phyloP scores from a whole-genome alignment of 1,140 invertebrate genomes.

The Chironomus tepperi region DNA sequence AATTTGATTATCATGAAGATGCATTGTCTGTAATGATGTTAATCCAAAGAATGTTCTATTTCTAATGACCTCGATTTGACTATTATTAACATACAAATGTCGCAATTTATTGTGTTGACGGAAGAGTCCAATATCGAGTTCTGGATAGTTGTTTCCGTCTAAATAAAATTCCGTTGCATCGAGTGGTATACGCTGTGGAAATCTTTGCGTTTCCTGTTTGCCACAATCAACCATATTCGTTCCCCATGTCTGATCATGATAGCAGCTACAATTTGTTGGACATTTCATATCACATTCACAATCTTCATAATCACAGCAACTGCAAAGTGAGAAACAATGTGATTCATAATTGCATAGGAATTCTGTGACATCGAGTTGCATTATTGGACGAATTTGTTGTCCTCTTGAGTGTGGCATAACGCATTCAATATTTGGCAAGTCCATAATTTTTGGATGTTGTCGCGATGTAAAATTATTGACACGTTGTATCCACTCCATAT shows the following conservation, averaged over 20 bases:
- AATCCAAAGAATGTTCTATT: slow-evolving; percentile 83
- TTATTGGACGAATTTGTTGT: slow-evolving; percentile 57
- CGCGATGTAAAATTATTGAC: slow-evolving; percentile 61
- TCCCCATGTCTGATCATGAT: slow-evolving; percentile 77
- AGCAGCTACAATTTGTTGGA: slow-evolving; percentile 76
- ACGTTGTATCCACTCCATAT: slow-evolving; percentile 78
- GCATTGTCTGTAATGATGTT: slow-evolving; percentile 63
- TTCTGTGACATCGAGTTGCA: slow-evolving; percentile 60
- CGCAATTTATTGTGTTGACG: slow-evolving; percentile 76
- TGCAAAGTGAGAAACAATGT: slow-evolving; percentile 72
- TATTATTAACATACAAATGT: slow-evolving; percentile 73
- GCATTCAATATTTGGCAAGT: slow-evolving; percentile 73
- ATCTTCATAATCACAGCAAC: slow-evolving; percentile 79
- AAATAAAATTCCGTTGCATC: slow-evolving; percentile 85
- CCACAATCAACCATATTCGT: slow-evolving; percentile 75
- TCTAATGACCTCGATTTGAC: slow-evolving; percentile 65
- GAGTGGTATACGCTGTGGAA: slow-evolving; percentile 73
- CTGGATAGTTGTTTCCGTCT: slow-evolving; percentile 74
- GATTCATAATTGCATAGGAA: slow-evolving; percentile 75
- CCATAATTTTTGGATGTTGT: slow-evolving; percentile 71
- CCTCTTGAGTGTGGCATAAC: slow-evolving; percentile 67
- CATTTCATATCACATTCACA: slow-evolving; percentile 81
- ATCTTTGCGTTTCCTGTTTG: slow-evolving; percentile 54
- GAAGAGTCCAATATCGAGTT: slow-evolving; percentile 72
- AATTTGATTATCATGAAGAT: slow-evolving; percentile 78